Evolutionary conservation across 2,113 vertebrate genomes (phyloP).

Genomic region (Phoxinus phoxinus): DNA sequence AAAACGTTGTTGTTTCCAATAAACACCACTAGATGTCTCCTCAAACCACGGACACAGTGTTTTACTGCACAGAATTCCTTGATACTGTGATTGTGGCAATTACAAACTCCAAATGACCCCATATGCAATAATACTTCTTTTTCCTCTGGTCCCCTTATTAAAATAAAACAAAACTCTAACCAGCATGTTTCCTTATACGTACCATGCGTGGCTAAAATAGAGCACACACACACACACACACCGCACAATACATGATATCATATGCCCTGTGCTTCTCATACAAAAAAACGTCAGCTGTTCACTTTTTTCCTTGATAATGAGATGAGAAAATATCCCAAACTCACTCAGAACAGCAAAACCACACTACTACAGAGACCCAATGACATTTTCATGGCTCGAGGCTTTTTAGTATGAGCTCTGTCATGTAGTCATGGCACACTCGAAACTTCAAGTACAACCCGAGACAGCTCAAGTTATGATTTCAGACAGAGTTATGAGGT

Average conservation of each 20-base stretch:
- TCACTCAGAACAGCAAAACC: conserved; percentile 36
- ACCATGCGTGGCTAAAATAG: conserved; percentile 9
- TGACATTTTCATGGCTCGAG: conserved; percentile 27
- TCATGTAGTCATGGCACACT: conserved; percentile 49
- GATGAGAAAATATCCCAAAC: conserved; percentile 45
- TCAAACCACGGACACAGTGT: conserved; percentile 17
- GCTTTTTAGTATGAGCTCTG: conserved; percentile 7
- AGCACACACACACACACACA: conserved; percentile 36
- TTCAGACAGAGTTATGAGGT: conserved; percentile 9
- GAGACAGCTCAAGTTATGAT: conserved; percentile 12
- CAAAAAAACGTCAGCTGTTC: conserved; percentile 38
- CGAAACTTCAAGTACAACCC: conserved; percentile 48
- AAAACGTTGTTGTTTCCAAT: neutral
- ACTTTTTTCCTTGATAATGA: conserved; percentile 48
- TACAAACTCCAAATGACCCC: neutral
- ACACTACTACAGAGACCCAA: conserved; percentile 43
- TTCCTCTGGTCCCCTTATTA: neutral
- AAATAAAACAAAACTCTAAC: neutral
- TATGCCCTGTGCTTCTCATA: conserved; percentile 44
- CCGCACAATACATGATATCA: conserved; percentile 33
- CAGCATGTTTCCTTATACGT: neutral
- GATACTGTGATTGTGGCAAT: conserved; percentile 21
- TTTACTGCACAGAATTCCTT: conserved; percentile 10
- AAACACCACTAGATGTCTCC: conserved; percentile 48
- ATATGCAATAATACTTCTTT: neutral